Evolutionary conservation across 2,797 vertebrate species (phyloP).

Genomic region (Cynodonichthys magdalenae): DNA sequence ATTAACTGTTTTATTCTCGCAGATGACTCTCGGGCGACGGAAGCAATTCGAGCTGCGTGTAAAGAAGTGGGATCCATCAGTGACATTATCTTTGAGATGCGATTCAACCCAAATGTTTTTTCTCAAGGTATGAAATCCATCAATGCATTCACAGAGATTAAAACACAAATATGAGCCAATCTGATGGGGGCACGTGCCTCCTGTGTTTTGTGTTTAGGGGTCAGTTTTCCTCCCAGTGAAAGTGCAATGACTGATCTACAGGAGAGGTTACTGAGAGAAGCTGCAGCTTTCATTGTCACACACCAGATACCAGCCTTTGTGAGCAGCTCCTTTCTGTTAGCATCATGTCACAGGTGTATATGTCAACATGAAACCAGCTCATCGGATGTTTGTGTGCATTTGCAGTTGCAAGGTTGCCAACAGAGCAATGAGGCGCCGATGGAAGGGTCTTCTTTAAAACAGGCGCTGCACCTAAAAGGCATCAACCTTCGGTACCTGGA

Average conservation of each 20-base stretch:
- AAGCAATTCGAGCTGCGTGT: constrained; percentile 80
- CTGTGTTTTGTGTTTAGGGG: constrained; percentile 66
- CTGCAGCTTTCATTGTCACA: constrained; percentile 79
- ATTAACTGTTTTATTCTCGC: constrained; percentile 9
- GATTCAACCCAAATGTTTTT: constrained; percentile 82
- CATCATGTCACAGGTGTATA: not conserved
- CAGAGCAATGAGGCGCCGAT: constrained; percentile 75
- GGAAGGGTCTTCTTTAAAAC: constrained; percentile 82
- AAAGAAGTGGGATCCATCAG: constrained; percentile 82
- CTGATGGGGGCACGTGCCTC: not conserved
- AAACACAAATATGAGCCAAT: not conserved
- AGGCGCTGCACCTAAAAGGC: constrained; percentile 79
- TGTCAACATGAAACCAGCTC: constrained; percentile 7
- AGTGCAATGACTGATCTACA: constrained; percentile 68
- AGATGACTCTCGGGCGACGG: constrained; percentile 76
- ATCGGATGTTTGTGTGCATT: constrained; percentile 13
- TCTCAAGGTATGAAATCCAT: constrained; percentile 74
- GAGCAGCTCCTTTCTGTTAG: constrained; percentile 45
- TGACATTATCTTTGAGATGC: constrained; percentile 86
- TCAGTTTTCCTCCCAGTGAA: constrained; percentile 77
- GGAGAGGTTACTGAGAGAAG: constrained; percentile 80
- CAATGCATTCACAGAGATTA: not conserved
- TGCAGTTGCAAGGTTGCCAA: constrained; percentile 79
- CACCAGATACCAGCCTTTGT: constrained; percentile 86
- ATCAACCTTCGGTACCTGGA: constrained; percentile 87